Base-by-base conservation (phyloP, 1,140 invertebrate species). In the Brachionus koreanus region DNA sequence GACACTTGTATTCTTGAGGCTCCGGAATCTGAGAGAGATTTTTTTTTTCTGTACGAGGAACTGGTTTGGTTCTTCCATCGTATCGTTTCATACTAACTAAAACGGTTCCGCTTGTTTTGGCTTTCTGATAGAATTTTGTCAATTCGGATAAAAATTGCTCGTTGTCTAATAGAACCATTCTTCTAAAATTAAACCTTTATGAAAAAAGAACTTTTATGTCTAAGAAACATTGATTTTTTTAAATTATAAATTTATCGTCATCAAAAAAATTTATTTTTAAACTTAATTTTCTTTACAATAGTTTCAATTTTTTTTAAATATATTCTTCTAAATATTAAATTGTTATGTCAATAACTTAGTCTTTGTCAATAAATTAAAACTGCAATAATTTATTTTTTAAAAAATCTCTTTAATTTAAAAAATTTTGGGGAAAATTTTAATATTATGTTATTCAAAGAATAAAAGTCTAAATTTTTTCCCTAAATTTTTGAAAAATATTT, bases 21-120 rank as follows among this genome's bases (percentile, higher is more conserved):
- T 90, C 90, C 81, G 91, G 90, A 88, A 84, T 39, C 90, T 91
- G 87, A 87, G 33, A 92, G 77, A 84, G 85, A 10, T 74, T 69
- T 39, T 83, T 82, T 65, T 82, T 82, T 33, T 37, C 10, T 7
- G 19, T 43, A n/a, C 81, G 69, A 46, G 87, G 93, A 79, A 88
- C 89, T 25, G 93, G 93, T 87, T 91, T 92, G 83, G 91, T 91
- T 61, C 90, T 86, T 57, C 93, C 93, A 91, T 94, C 92, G 89
- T 92, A 90, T 87, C 87, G 86, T 84, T 90, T 90, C 88, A 90
- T 89, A 25, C 87, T 89, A 13, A 90, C 84, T 7, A 83, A 83
- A 7, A 89, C 83, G 4, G 87, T 86, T 57, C 89, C 89, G 61
- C 85, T 85, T 42, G 83, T 85, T 83, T 87, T 88, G 5, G 86